phyloP scores from a whole-genome alignment of 2,888 invertebrate genomes.

The Aphodius sticticus region DNA sequence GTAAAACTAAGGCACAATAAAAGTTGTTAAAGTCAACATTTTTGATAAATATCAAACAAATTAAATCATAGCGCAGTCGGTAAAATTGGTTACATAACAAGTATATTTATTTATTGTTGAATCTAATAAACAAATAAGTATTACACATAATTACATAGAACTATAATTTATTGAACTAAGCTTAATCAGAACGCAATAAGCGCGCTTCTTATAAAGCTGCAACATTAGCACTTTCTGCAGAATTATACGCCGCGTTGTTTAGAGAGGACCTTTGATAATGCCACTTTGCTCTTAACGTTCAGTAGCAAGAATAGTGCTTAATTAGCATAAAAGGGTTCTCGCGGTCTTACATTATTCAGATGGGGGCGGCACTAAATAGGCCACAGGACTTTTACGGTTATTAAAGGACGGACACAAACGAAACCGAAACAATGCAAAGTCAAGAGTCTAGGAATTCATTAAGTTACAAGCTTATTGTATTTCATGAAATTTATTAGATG shows the following conservation, averaged over 20 bases:
- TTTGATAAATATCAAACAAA: no score
- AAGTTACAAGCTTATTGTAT: background rate
- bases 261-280: background rate
- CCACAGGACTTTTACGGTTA: background rate
- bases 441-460: background rate
- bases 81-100: no score
- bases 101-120: no score
- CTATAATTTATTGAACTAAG: no score
- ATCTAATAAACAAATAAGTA: no score
- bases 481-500: no score
- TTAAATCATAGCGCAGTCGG: no score
- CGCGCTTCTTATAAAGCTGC: background rate
- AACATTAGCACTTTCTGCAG: background rate
- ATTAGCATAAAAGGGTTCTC: background rate
- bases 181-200: background rate
- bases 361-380: background rate
- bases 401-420: background rate
- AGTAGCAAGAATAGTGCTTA: background rate
- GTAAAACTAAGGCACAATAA: no score
- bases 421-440: background rate
- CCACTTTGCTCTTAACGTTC: background rate
- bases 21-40: no score
- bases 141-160: no score
- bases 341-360: constrained; percentile 4
- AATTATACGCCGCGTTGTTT: background rate